Conservation (phyloP, 2,797 vertebrate species). For the Podarcis lilfordi region DNA sequence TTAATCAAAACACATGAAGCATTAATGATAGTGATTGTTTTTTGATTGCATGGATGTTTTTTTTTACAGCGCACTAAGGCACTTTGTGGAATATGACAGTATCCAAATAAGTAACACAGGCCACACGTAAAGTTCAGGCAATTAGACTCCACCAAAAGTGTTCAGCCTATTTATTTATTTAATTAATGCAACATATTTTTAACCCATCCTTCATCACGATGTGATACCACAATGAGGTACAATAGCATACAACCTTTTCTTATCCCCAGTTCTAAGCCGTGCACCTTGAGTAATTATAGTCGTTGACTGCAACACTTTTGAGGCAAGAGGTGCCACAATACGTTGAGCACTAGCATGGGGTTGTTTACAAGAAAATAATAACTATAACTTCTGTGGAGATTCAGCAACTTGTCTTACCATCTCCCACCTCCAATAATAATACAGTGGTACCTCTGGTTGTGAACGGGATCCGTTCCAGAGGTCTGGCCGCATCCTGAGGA, state of each 20-base stretch:
- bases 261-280: constrained; percentile 55
- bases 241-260: constrained; percentile 44
- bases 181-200: too few relatives aligned
- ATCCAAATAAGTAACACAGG: constrained; percentile 48
- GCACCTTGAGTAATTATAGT: constrained; percentile 32
- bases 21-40: constrained; percentile 52
- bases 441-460: too few relatives aligned
- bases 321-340: background rate
- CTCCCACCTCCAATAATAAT: background rate
- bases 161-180: constrained; percentile 35
- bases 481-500: too few relatives aligned
- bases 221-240: too few relatives aligned
- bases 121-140: constrained; percentile 58
- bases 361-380: background rate
- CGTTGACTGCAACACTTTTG: constrained; percentile 1
- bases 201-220: too few relatives aligned
- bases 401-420: background rate
- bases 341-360: constrained; percentile 33
- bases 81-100: constrained; percentile 40
- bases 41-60: constrained; percentile 1
- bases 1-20: constrained; percentile 62
- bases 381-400: background rate
- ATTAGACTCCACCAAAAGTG: constrained; percentile 58
- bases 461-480: too few relatives aligned
- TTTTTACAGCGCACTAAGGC: constrained; percentile 35